phyloP scores from a whole-genome alignment of 2,888 invertebrate genomes.

The Cosmia pyralina region DNA sequence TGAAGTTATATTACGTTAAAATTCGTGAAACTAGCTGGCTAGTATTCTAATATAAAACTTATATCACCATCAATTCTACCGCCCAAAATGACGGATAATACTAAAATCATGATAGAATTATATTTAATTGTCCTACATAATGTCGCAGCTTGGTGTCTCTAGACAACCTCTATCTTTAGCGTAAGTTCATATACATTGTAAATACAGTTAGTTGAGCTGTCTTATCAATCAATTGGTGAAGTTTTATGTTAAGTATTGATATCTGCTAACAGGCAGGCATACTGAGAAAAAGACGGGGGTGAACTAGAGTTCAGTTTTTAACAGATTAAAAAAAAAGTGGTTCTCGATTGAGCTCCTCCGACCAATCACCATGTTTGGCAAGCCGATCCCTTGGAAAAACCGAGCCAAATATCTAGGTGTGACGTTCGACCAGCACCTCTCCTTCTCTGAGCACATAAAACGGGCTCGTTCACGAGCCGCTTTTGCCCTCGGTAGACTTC shows the following conservation, averaged over 20 bases:
- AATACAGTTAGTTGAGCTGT: constrained; percentile 27
- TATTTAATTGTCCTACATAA: constrained; percentile 39
- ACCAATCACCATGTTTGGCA: too few relatives aligned
- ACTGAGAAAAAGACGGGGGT: neutral
- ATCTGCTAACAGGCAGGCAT: neutral
- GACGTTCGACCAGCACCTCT: too few relatives aligned
- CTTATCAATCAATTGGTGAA: constrained; percentile 38
- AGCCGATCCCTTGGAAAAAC: too few relatives aligned
- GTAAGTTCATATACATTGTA: constrained; percentile 40
- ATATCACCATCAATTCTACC: constrained; percentile 12
- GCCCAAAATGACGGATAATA: neutral
- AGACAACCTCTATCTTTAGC: constrained; percentile 18
- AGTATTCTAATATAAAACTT: neutral
- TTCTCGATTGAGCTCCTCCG: neutral
- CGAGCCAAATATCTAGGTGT: too few relatives aligned
- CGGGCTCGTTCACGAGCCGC: too few relatives aligned
- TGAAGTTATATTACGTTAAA: neutral
- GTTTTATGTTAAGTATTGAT: neutral
- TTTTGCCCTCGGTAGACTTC: too few relatives aligned
- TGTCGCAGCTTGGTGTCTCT: constrained; percentile 34
- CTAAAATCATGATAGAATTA: constrained; percentile 30
- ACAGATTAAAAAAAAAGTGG: too few relatives aligned
- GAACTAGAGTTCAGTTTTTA: neutral
- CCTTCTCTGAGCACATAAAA: too few relatives aligned
- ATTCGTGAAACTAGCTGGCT: neutral